phyloP scores from a whole-genome alignment of 2,888 invertebrate genomes.

The Zygaena filipendulae region DNA sequence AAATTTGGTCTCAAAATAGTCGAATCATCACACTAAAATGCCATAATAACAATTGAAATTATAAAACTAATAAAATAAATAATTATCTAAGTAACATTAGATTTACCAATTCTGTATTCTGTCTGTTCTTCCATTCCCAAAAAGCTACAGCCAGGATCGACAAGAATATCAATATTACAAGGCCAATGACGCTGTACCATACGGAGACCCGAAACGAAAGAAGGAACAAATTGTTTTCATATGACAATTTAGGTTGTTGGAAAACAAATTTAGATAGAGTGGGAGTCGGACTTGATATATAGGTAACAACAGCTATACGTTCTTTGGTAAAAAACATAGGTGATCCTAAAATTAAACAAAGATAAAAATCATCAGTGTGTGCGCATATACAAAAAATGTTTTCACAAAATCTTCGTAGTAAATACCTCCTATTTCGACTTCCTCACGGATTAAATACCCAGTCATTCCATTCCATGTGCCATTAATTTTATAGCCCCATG shows the following conservation, averaged over 20 bases:
- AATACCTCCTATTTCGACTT: slow-evolving; percentile 72
- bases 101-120: slow-evolving; percentile 20
- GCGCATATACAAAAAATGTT: too few species aligned
- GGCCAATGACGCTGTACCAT: slow-evolving; percentile 68
- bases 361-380: too few species aligned
- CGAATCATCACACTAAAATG: not conserved
- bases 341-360: slow-evolving; percentile 59
- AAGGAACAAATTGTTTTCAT: slow-evolving; percentile 76
- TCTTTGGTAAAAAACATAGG: slow-evolving; percentile 73
- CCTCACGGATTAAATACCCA: slow-evolving; percentile 65
- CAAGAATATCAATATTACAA: slow-evolving; percentile 52
- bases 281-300: slow-evolving; percentile 74
- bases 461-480: slow-evolving; percentile 75
- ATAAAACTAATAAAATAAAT: too few species aligned
- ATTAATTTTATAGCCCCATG: slow-evolving; percentile 72
- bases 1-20: slow-evolving; percentile 30
- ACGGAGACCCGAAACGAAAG: slow-evolving; percentile 74
- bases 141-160: slow-evolving; percentile 37
- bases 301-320: slow-evolving; percentile 71
- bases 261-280: slow-evolving; percentile 78
- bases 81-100: too few species aligned
- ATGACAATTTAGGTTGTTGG: slow-evolving; percentile 76
- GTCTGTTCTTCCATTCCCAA: slow-evolving; percentile 50
- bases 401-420: too few species aligned
- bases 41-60: not conserved